Conservation (phyloP, 2,888 invertebrate species). For the Nematopogon swammerdamellus region DNA sequence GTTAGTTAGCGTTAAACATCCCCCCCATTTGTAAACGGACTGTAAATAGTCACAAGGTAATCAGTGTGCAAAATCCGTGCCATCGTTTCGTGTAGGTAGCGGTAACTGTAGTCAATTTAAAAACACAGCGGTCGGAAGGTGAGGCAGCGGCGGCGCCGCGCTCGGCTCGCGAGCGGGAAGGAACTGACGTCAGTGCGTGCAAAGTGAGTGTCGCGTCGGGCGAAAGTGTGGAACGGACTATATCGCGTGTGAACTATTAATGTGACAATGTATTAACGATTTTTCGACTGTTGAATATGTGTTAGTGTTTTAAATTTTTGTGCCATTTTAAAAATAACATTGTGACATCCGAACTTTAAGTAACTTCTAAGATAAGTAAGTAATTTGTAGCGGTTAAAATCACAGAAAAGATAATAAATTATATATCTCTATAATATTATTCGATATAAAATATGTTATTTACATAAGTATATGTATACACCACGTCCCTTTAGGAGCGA, state of each 20-base stretch:
- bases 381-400: conserved; percentile 38
- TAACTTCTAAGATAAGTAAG: conserved; percentile 37
- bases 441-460: conserved; percentile 44
- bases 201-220: conserved; percentile 14
- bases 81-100: conserved; percentile 47
- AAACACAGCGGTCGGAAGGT: conserved; percentile 20
- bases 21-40: conserved; percentile 13
- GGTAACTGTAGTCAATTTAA: conserved; percentile 37
- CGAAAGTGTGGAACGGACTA: conserved; percentile 14
- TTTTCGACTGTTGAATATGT: conserved; percentile 48
- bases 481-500: conserved; percentile 57
- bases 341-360: conserved; percentile 57
- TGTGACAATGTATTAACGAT: not conserved
- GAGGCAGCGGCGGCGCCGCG: no score
- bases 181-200: conserved; percentile 1
- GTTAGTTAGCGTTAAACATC: not conserved
- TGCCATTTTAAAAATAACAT: conserved; percentile 53
- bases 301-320: conserved; percentile 56
- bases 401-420: conserved; percentile 46
- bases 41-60: conserved; percentile 41
- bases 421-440: conserved; percentile 51
- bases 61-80: conserved; percentile 53
- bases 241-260: not conserved
- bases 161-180: not conserved
- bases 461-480: conserved; percentile 52